Conservation (phyloP, 2,797 vertebrate species). For the Onychomys leucogaster region DNA sequence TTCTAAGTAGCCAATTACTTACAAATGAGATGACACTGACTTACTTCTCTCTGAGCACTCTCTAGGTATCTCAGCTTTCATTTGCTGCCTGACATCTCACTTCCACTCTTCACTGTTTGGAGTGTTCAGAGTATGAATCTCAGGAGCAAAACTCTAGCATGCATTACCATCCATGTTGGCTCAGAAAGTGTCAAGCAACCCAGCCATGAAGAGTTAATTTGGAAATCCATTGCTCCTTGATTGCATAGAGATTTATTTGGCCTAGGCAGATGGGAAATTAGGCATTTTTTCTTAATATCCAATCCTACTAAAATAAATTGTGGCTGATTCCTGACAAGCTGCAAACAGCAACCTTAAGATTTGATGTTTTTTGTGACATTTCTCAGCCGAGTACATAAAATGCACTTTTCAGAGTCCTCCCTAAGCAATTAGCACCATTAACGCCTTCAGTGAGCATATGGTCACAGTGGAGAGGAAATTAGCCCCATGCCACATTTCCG, state of each 20-base stretch:
- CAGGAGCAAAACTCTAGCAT: neutral
- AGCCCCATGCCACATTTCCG: constrained; percentile 73
- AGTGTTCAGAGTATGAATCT: neutral
- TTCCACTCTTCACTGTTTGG: neutral
- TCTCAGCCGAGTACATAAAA: constrained; percentile 46
- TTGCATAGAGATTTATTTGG: constrained; percentile 59
- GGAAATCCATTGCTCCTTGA: constrained; percentile 31
- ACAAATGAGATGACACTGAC: constrained; percentile 55
- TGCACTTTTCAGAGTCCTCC: constrained; percentile 42
- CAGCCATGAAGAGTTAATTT: constrained; percentile 72
- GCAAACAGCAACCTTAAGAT: constrained; percentile 48
- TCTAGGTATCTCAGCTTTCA: neutral
- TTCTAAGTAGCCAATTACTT: constrained; percentile 54
- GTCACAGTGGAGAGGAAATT: constrained; percentile 80
- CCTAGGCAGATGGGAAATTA: constrained; percentile 4
- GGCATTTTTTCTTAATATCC: constrained; percentile 48
- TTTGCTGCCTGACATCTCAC: constrained; percentile 31
- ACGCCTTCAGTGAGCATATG: constrained; percentile 70
- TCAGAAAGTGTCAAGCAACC: constrained; percentile 42
- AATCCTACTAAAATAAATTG: constrained; percentile 58
- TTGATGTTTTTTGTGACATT: constrained; percentile 64
- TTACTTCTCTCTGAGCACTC: neutral
- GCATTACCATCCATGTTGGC: neutral
- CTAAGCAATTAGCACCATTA: constrained; percentile 75
- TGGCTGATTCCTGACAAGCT: constrained; percentile 66